Conservation (phyloP, 1,140 invertebrate genomes). For the Drosophila littoralis region DNA sequence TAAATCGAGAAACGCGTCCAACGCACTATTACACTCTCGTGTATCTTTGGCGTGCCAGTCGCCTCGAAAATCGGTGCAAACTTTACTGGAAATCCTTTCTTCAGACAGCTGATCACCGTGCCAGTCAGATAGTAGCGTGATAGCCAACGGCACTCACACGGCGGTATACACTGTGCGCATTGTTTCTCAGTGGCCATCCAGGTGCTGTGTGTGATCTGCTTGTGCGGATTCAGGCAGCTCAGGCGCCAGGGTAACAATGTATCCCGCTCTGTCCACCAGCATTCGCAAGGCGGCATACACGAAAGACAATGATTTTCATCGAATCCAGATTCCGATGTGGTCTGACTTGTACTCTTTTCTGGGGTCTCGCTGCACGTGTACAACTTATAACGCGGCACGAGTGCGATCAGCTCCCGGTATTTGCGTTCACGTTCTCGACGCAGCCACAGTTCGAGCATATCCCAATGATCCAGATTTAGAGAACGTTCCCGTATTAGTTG, state of each 20-base stretch:
- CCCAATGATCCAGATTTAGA: slow-evolving; percentile 63
- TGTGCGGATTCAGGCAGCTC: slow-evolving; percentile 15
- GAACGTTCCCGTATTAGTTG: slow-evolving; percentile 47
- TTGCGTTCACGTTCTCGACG: slow-evolving; percentile 51
- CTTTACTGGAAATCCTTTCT: slow-evolving; percentile 60
- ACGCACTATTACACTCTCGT: slow-evolving; percentile 56
- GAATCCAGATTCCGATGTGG: neutral
- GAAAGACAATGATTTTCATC: slow-evolving; percentile 19
- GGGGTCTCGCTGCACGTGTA: neutral
- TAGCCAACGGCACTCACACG: slow-evolving; percentile 69
- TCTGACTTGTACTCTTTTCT: neutral
- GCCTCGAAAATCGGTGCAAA: slow-evolving; percentile 68
- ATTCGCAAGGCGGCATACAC: slow-evolving; percentile 67
- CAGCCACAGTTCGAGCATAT: slow-evolving; percentile 55
- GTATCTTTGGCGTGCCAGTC: slow-evolving; percentile 31
- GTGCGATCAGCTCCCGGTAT: slow-evolving; percentile 27
- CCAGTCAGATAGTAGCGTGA: slow-evolving; percentile 65
- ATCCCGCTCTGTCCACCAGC: slow-evolving; percentile 42
- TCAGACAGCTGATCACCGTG: slow-evolving; percentile 59
- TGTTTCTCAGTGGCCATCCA: slow-evolving; percentile 33
- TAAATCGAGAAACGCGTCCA: slow-evolving; percentile 70
- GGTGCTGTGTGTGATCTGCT: slow-evolving; percentile 8
- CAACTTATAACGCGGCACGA: neutral
- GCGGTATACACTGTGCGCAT: slow-evolving; percentile 55
- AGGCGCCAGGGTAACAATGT: slow-evolving; percentile 51